Evolutionary conservation across 64 coral and sea anemone species (phyloP).

Genomic region (Montipora foliosa): DNA sequence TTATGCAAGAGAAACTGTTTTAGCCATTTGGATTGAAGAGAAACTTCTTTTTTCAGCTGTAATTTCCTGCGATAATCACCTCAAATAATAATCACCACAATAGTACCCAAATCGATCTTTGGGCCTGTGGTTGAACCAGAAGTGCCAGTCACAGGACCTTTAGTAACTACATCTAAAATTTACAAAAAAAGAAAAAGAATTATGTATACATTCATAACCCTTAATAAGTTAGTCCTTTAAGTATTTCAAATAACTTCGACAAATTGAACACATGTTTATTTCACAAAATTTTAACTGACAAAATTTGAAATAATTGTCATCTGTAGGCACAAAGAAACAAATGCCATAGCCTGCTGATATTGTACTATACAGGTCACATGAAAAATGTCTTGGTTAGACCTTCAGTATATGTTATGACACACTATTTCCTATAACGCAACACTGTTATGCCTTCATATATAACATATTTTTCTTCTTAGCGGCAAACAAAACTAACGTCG

Average conservation of each 20-base stretch:
- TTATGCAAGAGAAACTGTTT: slow-evolving; percentile 47
- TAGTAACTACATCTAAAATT: slow-evolving; percentile 67
- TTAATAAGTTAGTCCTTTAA: slow-evolving; percentile 60
- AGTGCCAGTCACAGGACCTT: slow-evolving; percentile 59
- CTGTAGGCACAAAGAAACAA: slow-evolving; percentile 48
- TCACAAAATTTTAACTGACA: slow-evolving; percentile 39
- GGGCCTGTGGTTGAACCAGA: slow-evolving; percentile 64
- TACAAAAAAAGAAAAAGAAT: slow-evolving; percentile 3
- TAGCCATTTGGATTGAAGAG: slow-evolving; percentile 48
- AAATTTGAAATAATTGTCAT: slow-evolving; percentile 37
- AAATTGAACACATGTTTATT: slow-evolving; percentile 47
- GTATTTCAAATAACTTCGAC: slow-evolving; percentile 50
- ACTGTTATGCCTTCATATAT: slow-evolving; percentile 45
- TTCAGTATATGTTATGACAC: slow-evolving; percentile 60
- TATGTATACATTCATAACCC: slow-evolving; percentile 54
- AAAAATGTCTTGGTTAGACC: slow-evolving; percentile 66
- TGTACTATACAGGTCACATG: slow-evolving; percentile 61
- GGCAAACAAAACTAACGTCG: slow-evolving; percentile 61
- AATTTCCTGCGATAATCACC: slow-evolving; percentile 54
- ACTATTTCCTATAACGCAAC: slow-evolving; percentile 74
- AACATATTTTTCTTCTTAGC: slow-evolving; percentile 59
- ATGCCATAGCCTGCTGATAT: slow-evolving; percentile 62
- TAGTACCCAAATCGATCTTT: slow-evolving; percentile 68
- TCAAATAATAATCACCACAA: slow-evolving; percentile 23
- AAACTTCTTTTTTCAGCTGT: slow-evolving; percentile 74